These are phyloP conservation scores for Ceyx cyanopectus DNA, from an alignment of 2,113 vertebrate genomes.

Conservation along the genomic window DNA sequence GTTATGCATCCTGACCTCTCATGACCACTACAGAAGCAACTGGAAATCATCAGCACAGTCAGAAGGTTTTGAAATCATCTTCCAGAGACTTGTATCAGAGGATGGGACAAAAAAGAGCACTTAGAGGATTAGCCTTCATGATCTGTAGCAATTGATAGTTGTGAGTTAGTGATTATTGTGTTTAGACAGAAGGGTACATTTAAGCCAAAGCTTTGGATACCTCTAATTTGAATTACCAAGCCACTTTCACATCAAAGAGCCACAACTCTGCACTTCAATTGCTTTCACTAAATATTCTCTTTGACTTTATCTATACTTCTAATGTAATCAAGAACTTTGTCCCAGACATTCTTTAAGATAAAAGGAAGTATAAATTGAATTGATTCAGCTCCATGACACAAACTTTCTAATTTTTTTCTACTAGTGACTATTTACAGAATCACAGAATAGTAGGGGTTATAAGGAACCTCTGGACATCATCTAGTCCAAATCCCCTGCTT, in stretches of 20 bases:
- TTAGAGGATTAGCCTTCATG: background rate
- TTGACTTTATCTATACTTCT: background rate
- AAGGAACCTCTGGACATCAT: too few relatives aligned
- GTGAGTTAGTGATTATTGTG: background rate
- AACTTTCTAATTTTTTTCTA: background rate
- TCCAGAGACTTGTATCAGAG: background rate
- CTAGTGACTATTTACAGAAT: background rate
- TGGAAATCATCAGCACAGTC: background rate
- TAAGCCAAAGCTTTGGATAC: background rate
- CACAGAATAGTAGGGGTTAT: too few relatives aligned
- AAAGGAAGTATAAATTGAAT: background rate
- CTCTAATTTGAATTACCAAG: background rate
- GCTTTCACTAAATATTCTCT: constrained; percentile 8
- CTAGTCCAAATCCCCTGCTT: too few relatives aligned
- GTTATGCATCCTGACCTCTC: background rate
- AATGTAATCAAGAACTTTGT: constrained; percentile 21
- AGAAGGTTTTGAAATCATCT: background rate
- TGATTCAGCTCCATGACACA: background rate
- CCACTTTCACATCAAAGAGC: background rate
- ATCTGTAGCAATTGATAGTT: background rate
- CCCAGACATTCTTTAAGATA: background rate
- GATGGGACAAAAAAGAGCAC: background rate
- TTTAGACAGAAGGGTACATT: background rate
- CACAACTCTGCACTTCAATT: background rate
- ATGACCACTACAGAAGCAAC: background rate